These are phyloP conservation scores for Euspilapteryx auroguttella DNA, from an alignment of 2,888 invertebrate species.

Conservation along the genomic window DNA sequence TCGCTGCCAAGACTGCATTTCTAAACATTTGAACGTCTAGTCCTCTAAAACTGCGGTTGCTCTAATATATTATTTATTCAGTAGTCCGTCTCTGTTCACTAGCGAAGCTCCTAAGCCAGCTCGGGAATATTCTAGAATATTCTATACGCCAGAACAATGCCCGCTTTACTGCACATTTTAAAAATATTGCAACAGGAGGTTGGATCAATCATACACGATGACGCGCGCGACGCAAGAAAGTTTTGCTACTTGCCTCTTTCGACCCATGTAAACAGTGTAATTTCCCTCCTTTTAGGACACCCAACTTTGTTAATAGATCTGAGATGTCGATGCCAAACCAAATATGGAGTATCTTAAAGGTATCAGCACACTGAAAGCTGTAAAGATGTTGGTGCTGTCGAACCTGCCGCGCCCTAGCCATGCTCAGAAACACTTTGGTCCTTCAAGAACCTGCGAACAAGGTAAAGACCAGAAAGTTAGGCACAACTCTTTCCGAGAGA, in stretches of 20 bases:
- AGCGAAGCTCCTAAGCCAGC: conserved; percentile 26
- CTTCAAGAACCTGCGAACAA: conserved; percentile 21
- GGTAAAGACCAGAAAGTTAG: conserved; percentile 11
- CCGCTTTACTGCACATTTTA: conserved; percentile 27
- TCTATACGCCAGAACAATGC: conserved; percentile 37
- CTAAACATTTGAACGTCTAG: too few species aligned
- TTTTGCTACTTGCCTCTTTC: too few species aligned
- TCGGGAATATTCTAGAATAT: conserved; percentile 30
- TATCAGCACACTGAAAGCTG: conserved; percentile 41
- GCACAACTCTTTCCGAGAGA: conserved; percentile 33
- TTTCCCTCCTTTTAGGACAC: too few species aligned
- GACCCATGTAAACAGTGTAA: too few species aligned
- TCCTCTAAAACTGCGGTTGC: too few species aligned
- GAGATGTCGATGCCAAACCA: too few species aligned
- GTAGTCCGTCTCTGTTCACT: conserved; percentile 16
- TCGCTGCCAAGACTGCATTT: too few species aligned
- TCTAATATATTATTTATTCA: conserved; percentile 26
- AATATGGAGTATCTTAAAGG: conserved; percentile 54
- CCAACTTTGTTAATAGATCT: too few species aligned
- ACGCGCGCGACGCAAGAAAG: too few species aligned
- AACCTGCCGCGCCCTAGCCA: conserved; percentile 47
- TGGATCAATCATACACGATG: too few species aligned
- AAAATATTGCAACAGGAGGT: conserved; percentile 21
- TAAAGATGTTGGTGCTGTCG: conserved; percentile 55
- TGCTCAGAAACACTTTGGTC: conserved; percentile 30